Base-by-base conservation (phyloP, 2,113 vertebrate genomes). In the Trogon melanurus region DNA sequence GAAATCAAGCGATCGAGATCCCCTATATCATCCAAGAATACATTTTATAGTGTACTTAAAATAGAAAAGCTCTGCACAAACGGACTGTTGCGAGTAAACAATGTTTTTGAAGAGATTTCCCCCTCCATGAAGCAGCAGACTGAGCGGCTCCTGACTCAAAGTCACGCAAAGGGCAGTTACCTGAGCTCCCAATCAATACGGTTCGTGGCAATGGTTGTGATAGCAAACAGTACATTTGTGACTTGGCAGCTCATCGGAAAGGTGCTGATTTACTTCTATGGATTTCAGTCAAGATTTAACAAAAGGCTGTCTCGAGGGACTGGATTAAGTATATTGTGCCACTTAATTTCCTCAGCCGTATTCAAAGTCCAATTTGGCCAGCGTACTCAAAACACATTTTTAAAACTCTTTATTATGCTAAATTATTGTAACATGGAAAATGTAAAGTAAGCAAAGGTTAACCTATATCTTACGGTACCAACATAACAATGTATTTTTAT, bases 181-280 rank as follows among this genome's bases (percentile, higher is more conserved):
- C 97, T 97, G 75, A 80, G 54, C 91, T 95, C 91, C 75, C 79
- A 94, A 98, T 98, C 97, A 96, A 97, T 97, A 97, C 0, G 0
- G 93, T 85, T 95, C 97, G 95, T 34, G 62, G 96, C 83, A 80
- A 96, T 96, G 96, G 94, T 96, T 97, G 93, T 93, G 97, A 97
- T 96, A 97, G 96, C 96, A 97, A 97, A 97, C 95, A 97, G 94
- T 65, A 94, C 92, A 94, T 97, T 97, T 97, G 95, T 91, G 96
- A 97, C 88, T 96, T 97, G 97, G 97, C 96, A 97, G 94, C 89
- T 96, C 94, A 95, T 97, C 94, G 95, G 95, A 97, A 96, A 93
- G 92, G 94, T 94, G 95, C 89, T 70, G 95, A 97, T 95, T 85
- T 84, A 95, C 92, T 96, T 97, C 81, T 15, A 47, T 50, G 88